Conservation (phyloP, 2,113 vertebrate genomes). For the Fukomys damarensis region DNA sequence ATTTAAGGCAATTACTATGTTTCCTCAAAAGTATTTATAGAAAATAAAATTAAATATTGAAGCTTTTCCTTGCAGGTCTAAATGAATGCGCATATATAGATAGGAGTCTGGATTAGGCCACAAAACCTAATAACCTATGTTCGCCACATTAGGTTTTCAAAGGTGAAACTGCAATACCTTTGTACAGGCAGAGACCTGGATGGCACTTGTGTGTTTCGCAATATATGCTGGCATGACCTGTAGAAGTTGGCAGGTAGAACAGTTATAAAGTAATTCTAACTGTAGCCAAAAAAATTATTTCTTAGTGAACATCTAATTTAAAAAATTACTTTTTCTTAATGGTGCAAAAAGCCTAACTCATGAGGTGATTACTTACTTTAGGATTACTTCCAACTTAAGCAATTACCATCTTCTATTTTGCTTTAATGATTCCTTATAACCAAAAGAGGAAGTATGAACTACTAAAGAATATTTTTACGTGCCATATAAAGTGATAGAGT, state of each 20-base stretch:
- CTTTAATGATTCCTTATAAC: constrained; percentile 15
- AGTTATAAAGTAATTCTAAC: constrained; percentile 32
- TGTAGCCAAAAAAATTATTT: constrained; percentile 57
- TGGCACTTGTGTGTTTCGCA: constrained; percentile 17
- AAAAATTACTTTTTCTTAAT: constrained; percentile 56
- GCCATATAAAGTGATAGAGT: neutral
- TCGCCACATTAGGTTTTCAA: neutral
- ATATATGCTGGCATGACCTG: neutral
- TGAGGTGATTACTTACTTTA: constrained; percentile 1
- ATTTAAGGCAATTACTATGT: constrained; percentile 8
- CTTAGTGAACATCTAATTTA: constrained; percentile 29
- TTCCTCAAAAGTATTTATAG: neutral
- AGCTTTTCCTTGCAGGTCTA: constrained; percentile 4
- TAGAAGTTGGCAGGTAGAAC: neutral
- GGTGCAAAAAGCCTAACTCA: constrained; percentile 33
- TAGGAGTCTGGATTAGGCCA: neutral
- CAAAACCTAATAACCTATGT: neutral
- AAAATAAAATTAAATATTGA: neutral
- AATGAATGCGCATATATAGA: constrained; percentile 1
- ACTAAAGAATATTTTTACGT: constrained; percentile 24
- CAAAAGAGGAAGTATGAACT: neutral
- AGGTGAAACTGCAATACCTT: neutral
- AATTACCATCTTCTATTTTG: constrained; percentile 31
- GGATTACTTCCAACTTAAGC: constrained; percentile 13
- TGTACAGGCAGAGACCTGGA: neutral